Evolutionary conservation across 2,888 invertebrate genomes (phyloP), one percentile per base, ranked within the genome.

Genomic region (Lacanobia oleracea): DNA sequence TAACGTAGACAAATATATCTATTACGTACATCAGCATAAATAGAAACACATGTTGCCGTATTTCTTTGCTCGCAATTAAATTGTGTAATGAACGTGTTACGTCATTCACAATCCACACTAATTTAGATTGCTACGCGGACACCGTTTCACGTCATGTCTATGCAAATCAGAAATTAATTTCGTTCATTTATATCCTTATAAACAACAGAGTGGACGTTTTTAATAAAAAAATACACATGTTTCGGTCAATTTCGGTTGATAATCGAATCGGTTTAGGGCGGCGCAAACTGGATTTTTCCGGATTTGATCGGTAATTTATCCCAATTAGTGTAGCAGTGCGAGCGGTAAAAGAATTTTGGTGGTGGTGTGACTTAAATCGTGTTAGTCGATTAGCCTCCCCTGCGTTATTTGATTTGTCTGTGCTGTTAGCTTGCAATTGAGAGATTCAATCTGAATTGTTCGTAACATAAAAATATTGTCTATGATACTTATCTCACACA

Each of bases 301-400:
- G 86, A 86, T 87, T 90, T 89, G 88, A 89, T 90, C 89, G 88
- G 87, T 84, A 85, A 87, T 91, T 89, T 86, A 87, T 85, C 86
- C 79, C 89, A 90, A 90, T 91, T 88, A 88, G 86, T 79, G 85
- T 79, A 81, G 72, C 75, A n/a, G 65, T n/a, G 23, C 57, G 48
- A 14, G 27, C 69, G 85, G 77, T 67, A 57, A 83, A 77, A 77
- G 78, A 79, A 75, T 82, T 84, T 72, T 53, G 60, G 70, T 72
- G 45, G 68, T 71, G 64, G 79, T 70, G 69, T 59, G 74, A 71
- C 71, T 74, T 69, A 43, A 83, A 83, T 75, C 51, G 23, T 67
- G 66, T 87, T 80, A 84, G 72, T 57, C 63, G 54, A 82, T 80
- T 82, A 71, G 51, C 53, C 51, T 69, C 72, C 85, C 77, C 67